Base-by-base conservation (phyloP, 2,113 vertebrate species). In the Chrysochloris asiatica region DNA sequence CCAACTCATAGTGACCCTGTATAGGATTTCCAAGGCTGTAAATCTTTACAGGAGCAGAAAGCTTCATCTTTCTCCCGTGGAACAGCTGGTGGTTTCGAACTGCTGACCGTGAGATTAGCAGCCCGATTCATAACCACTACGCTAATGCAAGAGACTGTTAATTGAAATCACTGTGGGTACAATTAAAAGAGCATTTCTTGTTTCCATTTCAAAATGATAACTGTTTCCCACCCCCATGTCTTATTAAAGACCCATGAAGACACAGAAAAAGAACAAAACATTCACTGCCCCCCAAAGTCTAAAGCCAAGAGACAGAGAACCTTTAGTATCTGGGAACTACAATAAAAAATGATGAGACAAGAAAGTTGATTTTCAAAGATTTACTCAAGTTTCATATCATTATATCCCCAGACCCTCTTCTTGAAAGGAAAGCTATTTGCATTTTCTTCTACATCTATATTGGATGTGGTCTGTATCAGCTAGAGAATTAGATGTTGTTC, bases 371-470 rank as follows among this genome's bases (percentile, higher is more conserved):
- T 75, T 92, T 41, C 4, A 26, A 63, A 86, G 82, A 56, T 14
- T 17, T 71, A 5, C 3, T 86, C n/a, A 24, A 8, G 14, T 36
- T 91, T 54, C 13, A 3, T 16, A 12, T 45, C 28, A 65, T 24
- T 36, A 8, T 7, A 21, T 36, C 4, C 1, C 2, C 13, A 12
- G 33, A 71, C 48, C 8, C 9, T 45, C 36, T 48, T 38, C 38
- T 24, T 59, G 9, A 4, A 54, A 30, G 59, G 59, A 72, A 38
- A 71, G n/a, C 38, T 14, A 11, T 52, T 16, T 43, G 3, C 79
- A 0, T 28, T 47, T 30, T 12, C 19, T 21, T n/a, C 13, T 63
- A 3, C 0, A 6, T 8, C 4, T 12, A 8, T 16, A 0, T 6
- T 22, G 13, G 28, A 45, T 43, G 30, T 1, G 22, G 6, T 33